These are phyloP conservation scores for Hymenopus coronatus DNA, from an alignment of 2,888 invertebrate species.

Conservation along the genomic window DNA sequence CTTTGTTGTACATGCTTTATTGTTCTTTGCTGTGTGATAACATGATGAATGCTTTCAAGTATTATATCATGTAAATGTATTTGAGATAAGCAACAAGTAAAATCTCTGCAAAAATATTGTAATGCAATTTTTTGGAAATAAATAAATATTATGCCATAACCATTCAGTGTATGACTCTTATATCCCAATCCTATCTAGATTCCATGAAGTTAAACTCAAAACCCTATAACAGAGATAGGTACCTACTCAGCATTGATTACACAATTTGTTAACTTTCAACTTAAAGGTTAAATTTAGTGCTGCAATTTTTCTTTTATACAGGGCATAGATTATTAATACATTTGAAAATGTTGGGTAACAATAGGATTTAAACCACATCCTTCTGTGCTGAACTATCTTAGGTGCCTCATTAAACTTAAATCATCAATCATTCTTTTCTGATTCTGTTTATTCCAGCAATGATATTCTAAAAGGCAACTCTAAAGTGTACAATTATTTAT, in stretches of 20 bases:
- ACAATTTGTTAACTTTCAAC: background rate
- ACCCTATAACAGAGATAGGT: background rate
- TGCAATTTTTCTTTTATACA: too few relatives aligned
- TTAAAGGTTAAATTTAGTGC: too few relatives aligned
- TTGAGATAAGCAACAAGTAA: background rate
- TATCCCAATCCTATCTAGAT: background rate
- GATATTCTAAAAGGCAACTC: too few relatives aligned
- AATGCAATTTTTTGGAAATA: background rate
- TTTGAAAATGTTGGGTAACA: too few relatives aligned
- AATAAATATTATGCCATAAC: background rate
- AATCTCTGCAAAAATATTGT: background rate
- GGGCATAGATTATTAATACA: too few relatives aligned
- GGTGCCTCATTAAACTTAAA: too few relatives aligned
- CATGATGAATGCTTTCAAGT: background rate
- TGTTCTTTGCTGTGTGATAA: background rate
- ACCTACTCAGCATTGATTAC: background rate
- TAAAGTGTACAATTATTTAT: too few relatives aligned
- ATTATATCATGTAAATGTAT: background rate
- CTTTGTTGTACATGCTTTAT: background rate
- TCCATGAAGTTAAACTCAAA: background rate
- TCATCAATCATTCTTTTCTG: too few relatives aligned
- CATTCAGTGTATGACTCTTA: background rate
- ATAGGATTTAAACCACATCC: too few relatives aligned
- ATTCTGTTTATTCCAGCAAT: too few relatives aligned
- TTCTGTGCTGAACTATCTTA: too few relatives aligned